A percentile compares a stretch with the other conserved stretches of the same genome.
Evolutionary conservation across 2,888 invertebrate species (phyloP).

Genomic region (Noctuana brunneofusca): DNA sequence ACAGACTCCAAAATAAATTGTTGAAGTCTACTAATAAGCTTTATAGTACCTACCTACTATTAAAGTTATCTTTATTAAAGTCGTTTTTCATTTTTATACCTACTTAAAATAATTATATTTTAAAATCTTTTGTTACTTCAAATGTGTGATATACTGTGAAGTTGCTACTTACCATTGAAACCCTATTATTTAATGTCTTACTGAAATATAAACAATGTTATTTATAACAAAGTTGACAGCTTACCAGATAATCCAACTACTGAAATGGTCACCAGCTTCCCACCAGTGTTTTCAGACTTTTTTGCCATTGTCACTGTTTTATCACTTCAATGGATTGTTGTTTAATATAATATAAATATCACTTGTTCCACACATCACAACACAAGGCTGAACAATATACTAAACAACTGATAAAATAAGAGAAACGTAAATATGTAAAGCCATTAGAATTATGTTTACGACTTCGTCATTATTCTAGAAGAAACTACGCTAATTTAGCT

Average conservation of each 20-base stretch:
- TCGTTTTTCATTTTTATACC: too few relatives aligned
- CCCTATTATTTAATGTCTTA: neutral
- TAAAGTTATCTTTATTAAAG: too few relatives aligned
- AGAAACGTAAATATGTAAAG: slow-evolving; percentile 32
- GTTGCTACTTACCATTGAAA: too few relatives aligned
- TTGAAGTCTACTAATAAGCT: too few relatives aligned
- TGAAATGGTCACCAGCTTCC: slow-evolving; percentile 91
- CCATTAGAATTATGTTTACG: neutral
- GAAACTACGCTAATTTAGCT: neutral
- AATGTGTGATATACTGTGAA: too few relatives aligned
- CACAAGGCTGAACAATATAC: slow-evolving; percentile 38
- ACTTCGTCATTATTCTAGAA: neutral
- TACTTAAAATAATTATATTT: too few relatives aligned
- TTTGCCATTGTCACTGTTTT: slow-evolving; percentile 85
- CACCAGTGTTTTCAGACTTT: slow-evolving; percentile 86
- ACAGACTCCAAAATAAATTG: too few relatives aligned
- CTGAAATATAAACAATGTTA: neutral
- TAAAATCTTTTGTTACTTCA: too few relatives aligned
- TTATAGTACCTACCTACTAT: too few relatives aligned
- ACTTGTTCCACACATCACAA: slow-evolving; percentile 73
- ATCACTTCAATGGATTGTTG: slow-evolving; percentile 57
- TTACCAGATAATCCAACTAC: slow-evolving; percentile 94
- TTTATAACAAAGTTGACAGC: slow-evolving; percentile 39
- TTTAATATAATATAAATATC: slow-evolving; percentile 51
- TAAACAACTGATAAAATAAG: slow-evolving; percentile 36